Conservation (phyloP, 2,888 invertebrate genomes). For the Amblyjoppa fuscipennis region DNA sequence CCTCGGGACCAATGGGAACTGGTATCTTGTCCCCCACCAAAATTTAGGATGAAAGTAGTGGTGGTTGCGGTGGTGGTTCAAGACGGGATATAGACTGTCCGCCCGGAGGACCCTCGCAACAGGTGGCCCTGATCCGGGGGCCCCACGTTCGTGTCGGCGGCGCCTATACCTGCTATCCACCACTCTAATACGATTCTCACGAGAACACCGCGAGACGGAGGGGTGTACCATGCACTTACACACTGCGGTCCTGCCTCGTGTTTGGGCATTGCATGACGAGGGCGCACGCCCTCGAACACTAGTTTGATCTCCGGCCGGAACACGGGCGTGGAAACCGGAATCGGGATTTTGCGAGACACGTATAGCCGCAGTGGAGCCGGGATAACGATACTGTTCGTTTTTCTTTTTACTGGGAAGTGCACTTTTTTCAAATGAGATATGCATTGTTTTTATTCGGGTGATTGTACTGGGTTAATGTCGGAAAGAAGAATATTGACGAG, state of each 20-base stretch:
- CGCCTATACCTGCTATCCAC: conserved; percentile 63
- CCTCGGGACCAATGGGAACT: conserved; percentile 79
- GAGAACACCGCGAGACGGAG: conserved; percentile 25
- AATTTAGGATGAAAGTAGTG: conserved; percentile 19
- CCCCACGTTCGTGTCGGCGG: conserved; percentile 67
- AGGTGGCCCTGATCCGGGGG: conserved; percentile 65
- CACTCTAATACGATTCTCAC: conserved; percentile 64
- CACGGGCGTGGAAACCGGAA: conserved; percentile 63
- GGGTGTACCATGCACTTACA: conserved; percentile 23
- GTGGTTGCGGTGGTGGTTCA: conserved; percentile 28
- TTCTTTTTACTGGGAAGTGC: neutral
- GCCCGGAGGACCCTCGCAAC: conserved; percentile 64
- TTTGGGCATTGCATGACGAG: conserved; percentile 65
- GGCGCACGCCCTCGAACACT: conserved; percentile 60
- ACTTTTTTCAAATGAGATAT: neutral
- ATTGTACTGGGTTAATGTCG: neutral
- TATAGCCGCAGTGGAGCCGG: neutral
- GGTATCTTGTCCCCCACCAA: conserved; percentile 74
- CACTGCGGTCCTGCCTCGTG: neutral
- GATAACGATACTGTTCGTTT: conserved; percentile 2
- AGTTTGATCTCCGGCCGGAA: conserved; percentile 65
- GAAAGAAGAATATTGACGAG: no score
- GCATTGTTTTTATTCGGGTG: neutral
- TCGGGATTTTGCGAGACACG: conserved; percentile 26
- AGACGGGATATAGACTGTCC: conserved; percentile 49